Evolutionary conservation across 2,113 vertebrate species (phyloP), one percentile per base, ranked within the genome.

Genomic region (Lates calcarifer): DNA sequence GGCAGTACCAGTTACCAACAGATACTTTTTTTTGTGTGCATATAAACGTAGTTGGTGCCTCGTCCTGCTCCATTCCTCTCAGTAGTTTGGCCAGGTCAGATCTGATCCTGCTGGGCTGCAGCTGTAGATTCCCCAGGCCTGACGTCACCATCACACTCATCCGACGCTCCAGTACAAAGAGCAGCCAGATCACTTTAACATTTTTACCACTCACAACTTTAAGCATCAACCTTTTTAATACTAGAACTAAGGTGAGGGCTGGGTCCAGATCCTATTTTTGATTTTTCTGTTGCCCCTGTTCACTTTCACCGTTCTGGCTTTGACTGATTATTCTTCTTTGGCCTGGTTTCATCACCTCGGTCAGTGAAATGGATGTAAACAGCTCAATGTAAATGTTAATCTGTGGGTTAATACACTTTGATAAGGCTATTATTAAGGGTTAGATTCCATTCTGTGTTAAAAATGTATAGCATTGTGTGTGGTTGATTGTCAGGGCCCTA

Each of bases 61-160:
- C 51, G 33, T 79, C 28, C 33, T 58, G 22, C 31, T 77, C 26
- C 13, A 15, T 77, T 69, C 35, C 51, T 73, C 41, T 81, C 45
- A 17, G 45, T 67, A 65, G 63, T 77, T 83, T 79, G 79, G 64
- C 67, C 56, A 26, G 69, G 72, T 87, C 86, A 64, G 68, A 82
- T 82, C 71, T 55, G 85, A 67, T 61, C 87, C 81, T 26, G 81
- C 82, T 84, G 83, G 77, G 85, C 72, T 85, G 77, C 91, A 91
- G 91, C 89, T 91, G 91, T 86, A 69, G 79, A 91, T 93, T 91
- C 90, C 83, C 84, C 51, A 82, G 41, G 81, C 57, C 80, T 91
- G 86, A 90, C 79, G 84, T 93, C 90, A 91, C 74, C 17, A n/a
- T 61, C 72, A 80, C 74, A 74, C 58, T 84, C 55, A 64, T 70